These are phyloP conservation scores for Wiebesia pumilae DNA, from an alignment of 1,140 invertebrate species.

Conservation along the genomic window DNA sequence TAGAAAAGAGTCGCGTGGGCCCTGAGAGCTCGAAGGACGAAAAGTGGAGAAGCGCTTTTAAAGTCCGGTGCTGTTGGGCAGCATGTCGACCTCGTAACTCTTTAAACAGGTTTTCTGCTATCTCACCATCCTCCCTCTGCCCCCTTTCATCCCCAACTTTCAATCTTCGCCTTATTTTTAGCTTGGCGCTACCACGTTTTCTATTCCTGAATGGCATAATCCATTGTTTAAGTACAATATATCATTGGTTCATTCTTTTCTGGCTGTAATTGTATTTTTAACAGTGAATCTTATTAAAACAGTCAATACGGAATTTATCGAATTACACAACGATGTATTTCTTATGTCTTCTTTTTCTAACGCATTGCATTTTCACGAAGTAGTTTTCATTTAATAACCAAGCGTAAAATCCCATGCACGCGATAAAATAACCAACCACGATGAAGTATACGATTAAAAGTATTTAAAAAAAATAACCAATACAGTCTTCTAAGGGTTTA, in stretches of 20 bases:
- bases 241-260: not conserved
- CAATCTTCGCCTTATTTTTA: conserved; percentile 6
- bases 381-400: too few relatives aligned
- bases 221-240: not conserved
- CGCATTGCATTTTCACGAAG: too few relatives aligned
- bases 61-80: not conserved
- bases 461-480: not conserved
- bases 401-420: too few relatives aligned
- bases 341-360: too few relatives aligned
- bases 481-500: not conserved
- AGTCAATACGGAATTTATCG: too few relatives aligned
- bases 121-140: conserved; percentile 20
- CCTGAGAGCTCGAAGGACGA: conserved; percentile 20
- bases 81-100: conserved; percentile 39
- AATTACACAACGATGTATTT: too few relatives aligned
- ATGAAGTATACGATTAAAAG: too few relatives aligned
- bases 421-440: too few relatives aligned
- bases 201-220: not conserved
- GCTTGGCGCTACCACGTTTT: not conserved
- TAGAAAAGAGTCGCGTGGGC: conserved; percentile 46
- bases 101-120: conserved; percentile 44
- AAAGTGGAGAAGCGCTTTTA: conserved; percentile 28
- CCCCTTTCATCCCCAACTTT: conserved; percentile 30
- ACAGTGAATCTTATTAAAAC: not conserved
- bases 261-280: not conserved